Percentiles rank a stretch among this genome's conserved stretches.
Evolutionary conservation across 2,113 vertebrate species (phyloP).

Genomic region (Notarius lentiginosus): DNA sequence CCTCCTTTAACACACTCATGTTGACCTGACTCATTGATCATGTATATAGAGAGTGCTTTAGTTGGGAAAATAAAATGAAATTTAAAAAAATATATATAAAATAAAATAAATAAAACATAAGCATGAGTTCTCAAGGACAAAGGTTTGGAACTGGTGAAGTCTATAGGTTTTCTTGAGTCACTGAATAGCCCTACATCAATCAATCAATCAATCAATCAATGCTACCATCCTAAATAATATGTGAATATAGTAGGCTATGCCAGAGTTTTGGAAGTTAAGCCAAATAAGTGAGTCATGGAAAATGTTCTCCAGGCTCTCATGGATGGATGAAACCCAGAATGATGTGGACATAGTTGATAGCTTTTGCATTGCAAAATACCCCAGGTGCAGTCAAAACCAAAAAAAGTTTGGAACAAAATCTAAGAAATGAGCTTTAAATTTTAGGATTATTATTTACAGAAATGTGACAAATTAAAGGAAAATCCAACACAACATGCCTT

Average conservation of each 20-base stretch:
- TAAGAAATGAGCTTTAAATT: neutral
- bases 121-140: neutral
- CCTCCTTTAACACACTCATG: too few relatives aligned
- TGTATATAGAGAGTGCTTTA: neutral
- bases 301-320: neutral
- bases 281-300: constrained; percentile 7
- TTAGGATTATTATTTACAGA: neutral
- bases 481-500: neutral
- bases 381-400: neutral
- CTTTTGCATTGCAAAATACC: neutral
- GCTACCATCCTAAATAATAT: neutral
- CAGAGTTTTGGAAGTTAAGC: neutral
- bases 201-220: neutral
- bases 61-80: neutral
- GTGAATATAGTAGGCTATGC: neutral
- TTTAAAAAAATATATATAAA: too few relatives aligned
- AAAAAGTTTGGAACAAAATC: neutral
- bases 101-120: neutral
- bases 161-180: neutral
- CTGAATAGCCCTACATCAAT: neutral
- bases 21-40: neutral
- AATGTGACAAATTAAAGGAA: neutral
- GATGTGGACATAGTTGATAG: neutral
- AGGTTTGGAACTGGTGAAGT: neutral
- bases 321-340: neutral